Percentiles rank a stretch among this genome's conserved stretches.
These are phyloP conservation scores for Phalanger gymnotis DNA, from an alignment of 2,797 vertebrate species.

Conservation along the genomic window DNA sequence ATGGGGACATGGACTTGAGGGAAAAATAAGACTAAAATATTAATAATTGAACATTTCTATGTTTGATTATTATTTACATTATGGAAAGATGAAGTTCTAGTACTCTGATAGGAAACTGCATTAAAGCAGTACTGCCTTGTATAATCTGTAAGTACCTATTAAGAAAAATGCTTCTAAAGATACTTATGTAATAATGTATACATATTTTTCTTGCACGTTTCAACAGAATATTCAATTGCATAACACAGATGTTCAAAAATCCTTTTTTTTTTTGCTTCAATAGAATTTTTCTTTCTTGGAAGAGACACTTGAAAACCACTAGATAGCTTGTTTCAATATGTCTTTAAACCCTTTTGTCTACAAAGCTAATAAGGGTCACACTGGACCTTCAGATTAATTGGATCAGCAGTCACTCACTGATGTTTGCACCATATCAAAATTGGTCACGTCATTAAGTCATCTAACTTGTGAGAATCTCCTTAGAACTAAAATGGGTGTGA, in stretches of 20 bases:
- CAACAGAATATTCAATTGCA: constrained; percentile 92
- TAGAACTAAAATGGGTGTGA: constrained; percentile 85
- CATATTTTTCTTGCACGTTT: constrained; percentile 99
- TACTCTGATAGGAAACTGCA: constrained; percentile 89
- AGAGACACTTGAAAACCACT: constrained; percentile 88
- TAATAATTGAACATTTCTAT: constrained; percentile 89
- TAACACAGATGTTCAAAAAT: constrained; percentile 82
- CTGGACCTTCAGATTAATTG: constrained; percentile 78
- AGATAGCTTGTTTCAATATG: constrained; percentile 90
- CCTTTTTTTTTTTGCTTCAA: constrained; percentile 74
- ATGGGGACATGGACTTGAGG: constrained; percentile 88
- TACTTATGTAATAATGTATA: constrained; percentile 96
- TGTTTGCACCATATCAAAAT: constrained; percentile 80
- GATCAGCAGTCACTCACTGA: constrained; percentile 80
- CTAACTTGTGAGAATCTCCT: constrained; percentile 84
- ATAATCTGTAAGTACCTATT: constrained; percentile 98
- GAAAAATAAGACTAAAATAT: constrained; percentile 86
- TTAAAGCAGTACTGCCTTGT: constrained; percentile 91
- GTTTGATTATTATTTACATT: constrained; percentile 86
- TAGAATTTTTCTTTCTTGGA: constrained; percentile 86
- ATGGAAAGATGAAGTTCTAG: constrained; percentile 85
- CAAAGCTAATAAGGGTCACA: constrained; percentile 81
- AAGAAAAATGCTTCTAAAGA: constrained; percentile 94
- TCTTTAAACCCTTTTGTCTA: constrained; percentile 84
- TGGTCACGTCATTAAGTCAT: constrained; percentile 77